Percentiles rank a stretch among this genome's conserved stretches.
These are phyloP conservation scores for Prostheceraeus crozeri DNA, from an alignment of 2,888 invertebrate species.

Conservation along the genomic window DNA sequence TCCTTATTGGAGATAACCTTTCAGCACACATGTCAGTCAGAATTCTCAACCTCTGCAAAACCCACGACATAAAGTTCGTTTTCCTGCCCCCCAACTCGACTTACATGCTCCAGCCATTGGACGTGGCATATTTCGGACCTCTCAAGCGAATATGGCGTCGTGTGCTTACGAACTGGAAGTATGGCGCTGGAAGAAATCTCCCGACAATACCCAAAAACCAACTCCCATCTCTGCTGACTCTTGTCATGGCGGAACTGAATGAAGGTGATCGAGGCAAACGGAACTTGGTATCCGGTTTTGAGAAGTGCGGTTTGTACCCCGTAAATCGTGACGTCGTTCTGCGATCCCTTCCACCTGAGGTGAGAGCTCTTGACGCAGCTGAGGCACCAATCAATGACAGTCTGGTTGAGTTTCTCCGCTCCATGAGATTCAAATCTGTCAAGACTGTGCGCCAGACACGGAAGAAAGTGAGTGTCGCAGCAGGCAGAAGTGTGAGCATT, in stretches of 20 bases:
- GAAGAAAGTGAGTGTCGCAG: too few relatives aligned
- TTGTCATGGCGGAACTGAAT: background rate
- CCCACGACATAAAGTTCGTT: conserved; percentile 15
- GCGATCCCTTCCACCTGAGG: background rate
- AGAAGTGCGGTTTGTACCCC: conserved; percentile 7
- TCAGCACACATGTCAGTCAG: background rate
- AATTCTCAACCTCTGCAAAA: background rate
- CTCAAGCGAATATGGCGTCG: conserved; percentile 40
- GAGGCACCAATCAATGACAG: too few relatives aligned
- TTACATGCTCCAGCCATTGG: conserved; percentile 42
- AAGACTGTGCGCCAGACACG: too few relatives aligned
- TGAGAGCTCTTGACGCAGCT: too few relatives aligned
- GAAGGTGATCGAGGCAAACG: background rate
- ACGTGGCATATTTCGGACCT: conserved; percentile 41
- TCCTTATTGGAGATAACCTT: conserved; percentile 16
- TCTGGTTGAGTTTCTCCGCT: too few relatives aligned
- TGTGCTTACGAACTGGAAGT: conserved; percentile 29
- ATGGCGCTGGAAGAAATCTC: background rate
- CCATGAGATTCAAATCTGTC: too few relatives aligned
- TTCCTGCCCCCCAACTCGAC: conserved; percentile 42
- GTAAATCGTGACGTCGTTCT: background rate
- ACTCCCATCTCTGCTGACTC: background rate
- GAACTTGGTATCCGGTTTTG: conserved; percentile 5
- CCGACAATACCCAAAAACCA: conserved; percentile 4
- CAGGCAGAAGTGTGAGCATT: too few relatives aligned